These are phyloP conservation scores for Forbesichthys papilliferus DNA, from an alignment of 2,113 vertebrate genomes.

Conservation along the genomic window DNA sequence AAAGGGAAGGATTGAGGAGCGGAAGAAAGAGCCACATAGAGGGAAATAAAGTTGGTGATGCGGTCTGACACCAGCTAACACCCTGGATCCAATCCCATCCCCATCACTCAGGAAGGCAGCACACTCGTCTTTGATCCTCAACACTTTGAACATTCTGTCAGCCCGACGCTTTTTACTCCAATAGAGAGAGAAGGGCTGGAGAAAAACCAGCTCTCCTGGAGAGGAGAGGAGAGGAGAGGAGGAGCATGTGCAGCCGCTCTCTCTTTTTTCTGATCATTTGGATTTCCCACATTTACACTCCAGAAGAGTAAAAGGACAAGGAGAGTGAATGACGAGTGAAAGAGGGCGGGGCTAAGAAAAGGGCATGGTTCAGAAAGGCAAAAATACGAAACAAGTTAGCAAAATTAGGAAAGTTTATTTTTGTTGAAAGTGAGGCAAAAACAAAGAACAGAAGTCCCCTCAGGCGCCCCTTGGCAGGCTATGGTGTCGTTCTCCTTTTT, in stretches of 20 bases:
- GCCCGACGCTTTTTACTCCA: constrained; percentile 62
- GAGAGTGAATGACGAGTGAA: neutral
- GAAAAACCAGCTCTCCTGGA: constrained; percentile 31
- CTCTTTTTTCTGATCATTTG: neutral
- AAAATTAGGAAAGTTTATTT: neutral
- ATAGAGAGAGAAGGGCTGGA: constrained; percentile 15
- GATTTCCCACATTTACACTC: neutral
- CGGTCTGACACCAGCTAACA: constrained; percentile 56
- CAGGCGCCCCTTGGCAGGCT: constrained; percentile 32
- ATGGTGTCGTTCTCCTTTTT: constrained; percentile 11
- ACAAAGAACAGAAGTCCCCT: constrained; percentile 23
- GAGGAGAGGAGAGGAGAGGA: constrained; percentile 6
- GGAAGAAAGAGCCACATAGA: constrained; percentile 17
- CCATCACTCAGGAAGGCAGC: constrained; percentile 57
- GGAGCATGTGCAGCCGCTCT: neutral
- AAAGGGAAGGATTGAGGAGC: constrained; percentile 26
- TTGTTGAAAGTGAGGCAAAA: neutral
- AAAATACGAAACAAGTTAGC: too few species aligned
- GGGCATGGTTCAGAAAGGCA: neutral
- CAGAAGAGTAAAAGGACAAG: constrained; percentile 3
- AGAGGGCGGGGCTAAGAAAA: constrained; percentile 12
- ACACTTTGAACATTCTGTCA: constrained; percentile 77
- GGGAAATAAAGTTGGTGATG: constrained; percentile 41
- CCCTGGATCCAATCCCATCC: constrained; percentile 58
- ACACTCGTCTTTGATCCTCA: constrained; percentile 72